Evolutionary conservation across 2,888 invertebrate genomes (phyloP).

Genomic region (Mesoligia furuncula): DNA sequence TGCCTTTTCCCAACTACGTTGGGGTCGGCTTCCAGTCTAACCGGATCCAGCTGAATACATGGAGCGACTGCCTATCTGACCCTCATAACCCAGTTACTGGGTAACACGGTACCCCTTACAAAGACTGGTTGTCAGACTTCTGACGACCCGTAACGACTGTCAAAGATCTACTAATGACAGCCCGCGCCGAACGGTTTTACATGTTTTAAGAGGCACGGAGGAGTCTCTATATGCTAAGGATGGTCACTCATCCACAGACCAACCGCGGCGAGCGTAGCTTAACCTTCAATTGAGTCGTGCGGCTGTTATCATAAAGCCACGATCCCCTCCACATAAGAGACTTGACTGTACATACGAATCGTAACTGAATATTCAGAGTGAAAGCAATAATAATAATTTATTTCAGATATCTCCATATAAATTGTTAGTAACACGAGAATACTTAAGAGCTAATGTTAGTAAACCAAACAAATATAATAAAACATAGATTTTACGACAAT

Average conservation of each 20-base stretch:
- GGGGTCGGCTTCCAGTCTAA: background rate
- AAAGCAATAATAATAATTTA: too few species aligned
- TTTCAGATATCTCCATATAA: too few species aligned
- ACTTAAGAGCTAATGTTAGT: too few species aligned
- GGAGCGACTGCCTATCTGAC: background rate
- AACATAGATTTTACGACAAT: too few species aligned
- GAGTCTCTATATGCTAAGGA: background rate
- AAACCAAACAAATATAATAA: too few species aligned
- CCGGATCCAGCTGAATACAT: background rate
- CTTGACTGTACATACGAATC: background rate
- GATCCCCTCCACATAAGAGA: background rate
- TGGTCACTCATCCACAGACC: background rate
- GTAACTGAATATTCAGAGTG: background rate
- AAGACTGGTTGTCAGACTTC: background rate
- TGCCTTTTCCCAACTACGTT: background rate
- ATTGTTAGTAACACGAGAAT: too few species aligned
- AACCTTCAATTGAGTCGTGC: background rate
- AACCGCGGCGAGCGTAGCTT: background rate
- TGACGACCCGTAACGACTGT: background rate
- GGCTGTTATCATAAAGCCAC: background rate
- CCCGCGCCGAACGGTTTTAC: background rate
- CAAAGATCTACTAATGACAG: background rate
- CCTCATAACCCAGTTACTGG: background rate
- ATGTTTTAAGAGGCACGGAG: background rate
- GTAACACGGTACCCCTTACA: background rate